Evolutionary conservation across 1,140 invertebrate genomes (phyloP), one percentile per base, ranked within the genome.

Genomic region (Melipona quadrifasciata): DNA sequence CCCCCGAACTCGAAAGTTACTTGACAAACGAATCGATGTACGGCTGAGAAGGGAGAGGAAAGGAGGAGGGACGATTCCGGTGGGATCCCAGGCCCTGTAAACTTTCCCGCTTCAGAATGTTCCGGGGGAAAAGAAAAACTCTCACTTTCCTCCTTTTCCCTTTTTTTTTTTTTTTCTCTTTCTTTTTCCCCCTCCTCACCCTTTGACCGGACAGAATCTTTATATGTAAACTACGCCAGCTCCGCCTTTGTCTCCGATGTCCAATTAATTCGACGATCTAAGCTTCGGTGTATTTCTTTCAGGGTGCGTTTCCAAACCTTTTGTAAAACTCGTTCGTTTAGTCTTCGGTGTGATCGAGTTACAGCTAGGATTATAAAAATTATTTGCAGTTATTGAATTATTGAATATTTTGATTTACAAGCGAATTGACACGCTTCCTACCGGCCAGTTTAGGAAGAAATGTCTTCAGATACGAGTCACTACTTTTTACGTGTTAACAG

Each of bases 1-100:
- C 93, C 92, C 91, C 86, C 85, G 86, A 91, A 93, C 90, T 92
- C 92, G 93, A 93, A 93, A 93, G 92, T 93, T 93, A 91, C 88
- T 86, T 90, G 89, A 90, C 89, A 89, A 88, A 90, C 89, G 89
- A 90, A 90, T 89, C 85, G 88, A 90, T 86, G 86, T 86, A 86
- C 77, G 77, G 64, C 79, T 64, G 80, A 82, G 31, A 82, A 73
- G 78, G 80, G 73, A 80, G 34, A 12, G 34, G 77, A 85, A 85
- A 87, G 82, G 82, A 89, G 82, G 82, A 85, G 88, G 74, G 67
- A 83, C 79, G 77, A 75, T 88, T 79, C 87, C 87, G 70, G 57
- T 51, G 87, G 87, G 80, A 86, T 88, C 79, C 77, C 39, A 79
- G 67, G 67, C 34, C 87, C 87, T 89, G 86, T 89, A 89, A 88